A percentile compares a stretch with the other conserved stretches of the same genome.
phyloP scores from a whole-genome alignment of 2,888 invertebrate genomes.

The Leptinotarsa juncta region DNA sequence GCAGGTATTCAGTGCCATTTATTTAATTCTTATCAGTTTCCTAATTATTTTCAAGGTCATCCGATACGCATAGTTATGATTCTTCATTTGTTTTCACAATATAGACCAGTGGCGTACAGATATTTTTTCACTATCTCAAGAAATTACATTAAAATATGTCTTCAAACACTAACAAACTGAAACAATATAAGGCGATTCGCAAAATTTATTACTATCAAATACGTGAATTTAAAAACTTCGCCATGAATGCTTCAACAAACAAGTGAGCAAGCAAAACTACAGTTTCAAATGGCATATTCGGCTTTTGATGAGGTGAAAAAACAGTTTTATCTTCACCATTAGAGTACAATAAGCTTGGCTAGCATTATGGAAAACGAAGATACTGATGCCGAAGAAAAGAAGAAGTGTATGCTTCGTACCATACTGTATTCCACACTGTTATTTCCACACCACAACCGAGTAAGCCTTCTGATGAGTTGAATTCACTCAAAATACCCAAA shows the following conservation, averaged over 20 bases:
- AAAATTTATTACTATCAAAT: background rate
- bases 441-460: background rate
- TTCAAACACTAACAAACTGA: too few species aligned
- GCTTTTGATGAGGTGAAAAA: background rate
- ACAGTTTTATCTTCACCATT: background rate
- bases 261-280: background rate
- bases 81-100: too few species aligned
- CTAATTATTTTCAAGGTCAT: too few species aligned
- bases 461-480: background rate
- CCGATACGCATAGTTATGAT: too few species aligned
- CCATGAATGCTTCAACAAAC: background rate
- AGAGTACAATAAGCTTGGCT: background rate
- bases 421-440: background rate
- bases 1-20: too few species aligned
- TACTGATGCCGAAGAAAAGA: background rate
- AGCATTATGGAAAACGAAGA: background rate
- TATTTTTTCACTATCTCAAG: too few species aligned
- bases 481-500: background rate
- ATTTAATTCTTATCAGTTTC: too few species aligned
- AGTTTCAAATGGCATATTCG: background rate
- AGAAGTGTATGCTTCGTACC: constrained; percentile 1
- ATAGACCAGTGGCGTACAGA: too few species aligned
- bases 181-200: too few species aligned
- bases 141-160: too few species aligned
- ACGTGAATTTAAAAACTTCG: background rate